Evolutionary conservation across 2,888 invertebrate species (phyloP).

Genomic region (Rugalucina vietnamica): DNA sequence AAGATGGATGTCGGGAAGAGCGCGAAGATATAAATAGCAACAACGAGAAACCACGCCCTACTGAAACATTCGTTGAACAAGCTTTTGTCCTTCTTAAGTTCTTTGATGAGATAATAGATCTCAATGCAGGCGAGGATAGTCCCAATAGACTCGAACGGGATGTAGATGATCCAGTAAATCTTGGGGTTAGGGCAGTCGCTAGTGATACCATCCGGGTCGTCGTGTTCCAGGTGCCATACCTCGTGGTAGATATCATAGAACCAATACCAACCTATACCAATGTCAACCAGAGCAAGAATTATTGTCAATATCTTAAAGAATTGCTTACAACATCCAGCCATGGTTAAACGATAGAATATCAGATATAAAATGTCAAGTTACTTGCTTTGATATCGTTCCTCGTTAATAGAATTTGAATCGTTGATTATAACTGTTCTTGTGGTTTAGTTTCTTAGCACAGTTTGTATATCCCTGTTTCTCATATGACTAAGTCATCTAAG

Average conservation of each 20-base stretch:
- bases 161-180: constrained; percentile 23
- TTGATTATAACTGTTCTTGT: too few relatives aligned
- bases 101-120: constrained; percentile 18
- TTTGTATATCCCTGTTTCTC: too few relatives aligned
- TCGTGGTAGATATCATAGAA: constrained; percentile 10
- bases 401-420: too few relatives aligned
- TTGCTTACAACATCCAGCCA: background rate
- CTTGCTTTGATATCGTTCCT: too few relatives aligned
- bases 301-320: constrained; percentile 18
- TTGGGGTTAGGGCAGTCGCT: constrained; percentile 12
- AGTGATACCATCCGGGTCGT: background rate
- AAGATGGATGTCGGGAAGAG: constrained; percentile 30
- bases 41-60: constrained; percentile 14
- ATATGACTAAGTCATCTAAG: too few relatives aligned
- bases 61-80: constrained; percentile 29
- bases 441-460: too few relatives aligned
- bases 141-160: constrained; percentile 13
- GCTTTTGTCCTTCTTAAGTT: constrained; percentile 16
- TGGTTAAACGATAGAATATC: too few relatives aligned
- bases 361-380: too few relatives aligned
- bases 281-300: constrained; percentile 10
- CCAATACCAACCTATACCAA: constrained; percentile 34
- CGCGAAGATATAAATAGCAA: constrained; percentile 26
- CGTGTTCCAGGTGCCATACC: background rate
- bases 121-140: constrained; percentile 18